Conservation (phyloP, 2,797 vertebrate genomes). For the Crenichthys baileyi region DNA sequence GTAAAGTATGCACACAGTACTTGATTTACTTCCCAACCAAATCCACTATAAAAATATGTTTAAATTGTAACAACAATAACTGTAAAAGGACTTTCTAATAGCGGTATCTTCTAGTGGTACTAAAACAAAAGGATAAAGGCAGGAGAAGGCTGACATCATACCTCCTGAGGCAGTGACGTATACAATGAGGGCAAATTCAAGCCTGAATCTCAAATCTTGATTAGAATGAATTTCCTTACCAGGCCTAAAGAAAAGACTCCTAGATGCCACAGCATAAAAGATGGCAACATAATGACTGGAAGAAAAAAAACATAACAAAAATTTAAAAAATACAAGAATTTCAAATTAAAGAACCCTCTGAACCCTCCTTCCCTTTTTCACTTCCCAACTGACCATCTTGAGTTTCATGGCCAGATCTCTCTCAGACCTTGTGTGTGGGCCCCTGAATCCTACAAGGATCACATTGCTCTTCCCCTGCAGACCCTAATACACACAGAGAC, state of each 20-base stretch:
- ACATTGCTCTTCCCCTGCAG: constrained; percentile 78
- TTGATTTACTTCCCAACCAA: constrained; percentile 65
- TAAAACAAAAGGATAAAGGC: not conserved
- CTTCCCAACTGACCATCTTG: constrained; percentile 75
- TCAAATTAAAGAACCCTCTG: constrained; percentile 46
- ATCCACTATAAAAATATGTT: constrained; percentile 49
- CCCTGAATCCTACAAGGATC: constrained; percentile 77
- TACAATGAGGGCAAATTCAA: constrained; percentile 22
- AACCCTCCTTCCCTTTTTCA: constrained; percentile 37
- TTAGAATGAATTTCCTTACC: constrained; percentile 53
- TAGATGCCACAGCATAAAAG: constrained; percentile 47
- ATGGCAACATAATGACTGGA: constrained; percentile 49
- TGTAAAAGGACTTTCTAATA: constrained; percentile 11
- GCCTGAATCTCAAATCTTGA: constrained; percentile 61
- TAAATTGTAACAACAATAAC: constrained; percentile 24
- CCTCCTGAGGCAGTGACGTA: constrained; percentile 18
- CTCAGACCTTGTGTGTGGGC: constrained; percentile 78
- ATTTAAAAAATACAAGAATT: constrained; percentile 62
- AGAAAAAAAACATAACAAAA: not conserved
- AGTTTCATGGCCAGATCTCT: constrained; percentile 80
- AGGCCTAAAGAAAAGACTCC: constrained; percentile 51
- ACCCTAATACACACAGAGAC: constrained; percentile 45
- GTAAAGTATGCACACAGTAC: constrained; percentile 83
- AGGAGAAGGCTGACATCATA: not conserved
- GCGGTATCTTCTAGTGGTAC: not conserved